Percentiles rank a stretch among this genome's conserved stretches.
Conservation (phyloP, 2,113 vertebrate species). For the Synodontis membranacea region DNA sequence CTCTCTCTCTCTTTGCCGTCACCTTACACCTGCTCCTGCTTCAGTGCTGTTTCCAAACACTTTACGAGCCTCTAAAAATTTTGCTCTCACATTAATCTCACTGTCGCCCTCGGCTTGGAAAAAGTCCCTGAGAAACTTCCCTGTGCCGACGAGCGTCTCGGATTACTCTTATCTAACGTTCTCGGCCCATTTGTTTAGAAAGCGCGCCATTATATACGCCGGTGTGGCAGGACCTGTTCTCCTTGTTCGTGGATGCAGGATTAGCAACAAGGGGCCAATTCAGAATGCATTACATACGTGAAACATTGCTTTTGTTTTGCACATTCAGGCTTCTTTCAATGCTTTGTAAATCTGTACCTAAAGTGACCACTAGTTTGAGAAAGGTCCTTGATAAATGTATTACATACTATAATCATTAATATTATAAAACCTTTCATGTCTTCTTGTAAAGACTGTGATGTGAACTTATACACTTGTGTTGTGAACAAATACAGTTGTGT, state of each 20-base stretch:
- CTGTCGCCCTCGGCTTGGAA: constrained; percentile 16
- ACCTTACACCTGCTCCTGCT: neutral
- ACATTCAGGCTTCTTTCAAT: neutral
- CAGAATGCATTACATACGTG: constrained; percentile 8
- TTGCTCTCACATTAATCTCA: constrained; percentile 48
- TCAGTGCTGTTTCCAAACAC: neutral
- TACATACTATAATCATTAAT: neutral
- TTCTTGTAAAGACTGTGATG: neutral
- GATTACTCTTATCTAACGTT: constrained; percentile 40
- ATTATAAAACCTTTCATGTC: neutral
- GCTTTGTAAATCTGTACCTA: neutral
- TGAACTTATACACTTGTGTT: neutral
- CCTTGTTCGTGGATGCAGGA: constrained; percentile 45
- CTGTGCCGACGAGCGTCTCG: constrained; percentile 27
- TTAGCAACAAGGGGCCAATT: constrained; percentile 23
- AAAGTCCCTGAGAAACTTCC: constrained; percentile 48
- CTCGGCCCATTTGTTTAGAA: constrained; percentile 40
- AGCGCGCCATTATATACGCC: constrained; percentile 31
- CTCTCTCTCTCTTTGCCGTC: neutral
- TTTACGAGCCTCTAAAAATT: constrained; percentile 1
- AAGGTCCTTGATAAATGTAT: neutral
- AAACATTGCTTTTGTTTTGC: neutral
- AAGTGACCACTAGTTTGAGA: neutral
- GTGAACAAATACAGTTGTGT: too few species aligned
- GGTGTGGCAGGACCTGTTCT: constrained; percentile 54